phyloP scores from a whole-genome alignment of 2,888 invertebrate species.

The Trissonchulus sp. region DNA sequence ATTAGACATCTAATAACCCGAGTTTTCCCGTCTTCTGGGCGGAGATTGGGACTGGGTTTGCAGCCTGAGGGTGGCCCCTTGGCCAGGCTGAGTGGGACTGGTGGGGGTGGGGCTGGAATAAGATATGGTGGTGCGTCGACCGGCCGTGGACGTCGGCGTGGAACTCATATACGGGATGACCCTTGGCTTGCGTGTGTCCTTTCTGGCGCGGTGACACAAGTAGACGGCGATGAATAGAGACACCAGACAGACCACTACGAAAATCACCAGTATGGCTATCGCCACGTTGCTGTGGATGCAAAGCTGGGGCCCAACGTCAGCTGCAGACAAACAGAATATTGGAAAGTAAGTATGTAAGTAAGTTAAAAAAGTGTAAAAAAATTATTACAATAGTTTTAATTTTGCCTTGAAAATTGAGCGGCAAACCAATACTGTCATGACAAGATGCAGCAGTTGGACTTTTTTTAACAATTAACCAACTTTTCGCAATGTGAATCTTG shows the following conservation, averaged over 20 bases:
- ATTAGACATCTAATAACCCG: too few relatives aligned
- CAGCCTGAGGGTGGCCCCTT: too few relatives aligned
- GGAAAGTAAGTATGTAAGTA: neutral
- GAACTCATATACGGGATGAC: neutral
- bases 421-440: too few relatives aligned
- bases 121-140: too few relatives aligned
- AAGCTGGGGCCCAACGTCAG: neutral
- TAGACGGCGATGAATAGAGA: constrained; percentile 29
- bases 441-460: too few relatives aligned
- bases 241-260: constrained; percentile 30
- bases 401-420: too few relatives aligned
- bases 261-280: constrained; percentile 27
- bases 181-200: neutral
- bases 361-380: neutral
- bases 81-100: too few relatives aligned
- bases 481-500: too few relatives aligned
- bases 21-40: too few relatives aligned
- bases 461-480: too few relatives aligned
- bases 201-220: constrained; percentile 25
- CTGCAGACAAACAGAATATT: constrained; percentile 10
- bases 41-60: too few relatives aligned
- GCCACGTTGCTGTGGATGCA: constrained; percentile 27
- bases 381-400: neutral
- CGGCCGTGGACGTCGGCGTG: neutral
- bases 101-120: too few relatives aligned